Base-by-base conservation (phyloP, 2,113 vertebrate genomes). In the Morone chrysops region DNA sequence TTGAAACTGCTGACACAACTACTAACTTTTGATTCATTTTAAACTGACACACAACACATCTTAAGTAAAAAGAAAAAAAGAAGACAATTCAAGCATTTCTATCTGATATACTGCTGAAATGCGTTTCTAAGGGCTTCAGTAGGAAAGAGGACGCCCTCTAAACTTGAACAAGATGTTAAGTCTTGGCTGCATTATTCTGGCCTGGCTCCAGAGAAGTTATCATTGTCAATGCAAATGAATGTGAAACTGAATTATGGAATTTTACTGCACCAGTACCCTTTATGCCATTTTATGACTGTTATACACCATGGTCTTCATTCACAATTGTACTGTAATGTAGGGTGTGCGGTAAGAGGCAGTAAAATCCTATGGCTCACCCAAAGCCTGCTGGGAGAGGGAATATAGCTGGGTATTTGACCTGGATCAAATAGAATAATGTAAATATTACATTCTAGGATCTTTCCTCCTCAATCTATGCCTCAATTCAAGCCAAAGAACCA, bases 141-240 rank as follows among this genome's bases (percentile, higher is more conserved):
- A 16, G 13, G 11, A n/a, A 75, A 17, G 53, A 72, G 62, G 56
- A 79, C 4, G 51, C 51, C 51, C 69, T 86, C 80, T 78, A 65
- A 83, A 83, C 62, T 74, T 82, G 66, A 83, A 80, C 77, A 83
- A 80, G 72, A 82, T 65, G 62, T 84, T 82, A 62, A 67, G 73
- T 84, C 78, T 78, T 80, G 38, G 41, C 76, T 74, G 70, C 36
- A 3, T 50, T 51, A 20, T 20, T 71, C 38, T 74, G 59, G 65
- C 65, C 60, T 2, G 36, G 51, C 45, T 68, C 72, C 82, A 84
- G 63, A 65, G 20, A 36, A 78, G 38, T 87, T 82, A 74, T 71
- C 61, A 84, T 78, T 83, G 66, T 60, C 73, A 71, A 78, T 87
- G 74, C 75, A 90, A 87, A 89, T 91, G 72, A 87, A 88, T 63